phyloP scores from a whole-genome alignment of 2,113 vertebrate genomes.

The Murina feae region DNA sequence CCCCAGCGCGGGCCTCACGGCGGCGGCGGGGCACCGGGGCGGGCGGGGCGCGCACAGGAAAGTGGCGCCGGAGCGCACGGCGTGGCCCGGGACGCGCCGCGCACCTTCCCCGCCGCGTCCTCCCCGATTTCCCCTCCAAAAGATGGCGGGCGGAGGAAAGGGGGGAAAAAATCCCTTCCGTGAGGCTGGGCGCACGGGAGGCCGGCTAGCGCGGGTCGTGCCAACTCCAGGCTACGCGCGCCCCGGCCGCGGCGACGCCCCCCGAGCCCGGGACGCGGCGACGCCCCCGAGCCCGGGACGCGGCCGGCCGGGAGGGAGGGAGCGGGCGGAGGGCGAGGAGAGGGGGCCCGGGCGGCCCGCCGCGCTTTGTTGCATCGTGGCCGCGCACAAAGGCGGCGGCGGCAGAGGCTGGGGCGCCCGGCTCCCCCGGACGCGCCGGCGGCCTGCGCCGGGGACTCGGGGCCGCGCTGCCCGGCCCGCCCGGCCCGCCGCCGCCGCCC shows the following conservation, averaged over 20 bases:
- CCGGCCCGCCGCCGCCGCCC: slow-evolving; percentile 50
- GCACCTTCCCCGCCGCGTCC: slow-evolving; percentile 46
- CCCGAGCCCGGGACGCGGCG: slow-evolving; percentile 46
- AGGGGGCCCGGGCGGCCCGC: slow-evolving; percentile 34
- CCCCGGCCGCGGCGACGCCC: slow-evolving; percentile 62
- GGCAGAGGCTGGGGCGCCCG: slow-evolving; percentile 51
- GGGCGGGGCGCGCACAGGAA: neutral
- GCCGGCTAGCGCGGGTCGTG: slow-evolving; percentile 43
- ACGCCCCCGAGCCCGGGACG: slow-evolving; percentile 56
- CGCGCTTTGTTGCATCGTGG: slow-evolving; percentile 88
- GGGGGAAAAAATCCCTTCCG: slow-evolving; percentile 56
- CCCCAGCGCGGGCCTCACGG: neutral
- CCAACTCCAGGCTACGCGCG: slow-evolving; percentile 59
- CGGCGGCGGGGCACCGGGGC: neutral
- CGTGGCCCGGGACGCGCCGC: neutral
- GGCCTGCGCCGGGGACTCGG: slow-evolving; percentile 64
- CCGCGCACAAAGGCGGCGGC: slow-evolving; percentile 85
- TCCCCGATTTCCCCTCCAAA: slow-evolving; percentile 77
- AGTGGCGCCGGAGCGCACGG: slow-evolving; percentile 24
- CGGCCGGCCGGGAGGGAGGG: neutral
- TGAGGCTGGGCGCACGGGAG: slow-evolving; percentile 36
- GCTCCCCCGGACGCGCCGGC: slow-evolving; percentile 28
- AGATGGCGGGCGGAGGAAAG: slow-evolving; percentile 91
- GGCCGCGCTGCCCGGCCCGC: slow-evolving; percentile 42
- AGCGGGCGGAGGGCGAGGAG: slow-evolving; percentile 14